Conservation (phyloP, 2,113 vertebrate genomes). For the Callopanchax toddi region DNA sequence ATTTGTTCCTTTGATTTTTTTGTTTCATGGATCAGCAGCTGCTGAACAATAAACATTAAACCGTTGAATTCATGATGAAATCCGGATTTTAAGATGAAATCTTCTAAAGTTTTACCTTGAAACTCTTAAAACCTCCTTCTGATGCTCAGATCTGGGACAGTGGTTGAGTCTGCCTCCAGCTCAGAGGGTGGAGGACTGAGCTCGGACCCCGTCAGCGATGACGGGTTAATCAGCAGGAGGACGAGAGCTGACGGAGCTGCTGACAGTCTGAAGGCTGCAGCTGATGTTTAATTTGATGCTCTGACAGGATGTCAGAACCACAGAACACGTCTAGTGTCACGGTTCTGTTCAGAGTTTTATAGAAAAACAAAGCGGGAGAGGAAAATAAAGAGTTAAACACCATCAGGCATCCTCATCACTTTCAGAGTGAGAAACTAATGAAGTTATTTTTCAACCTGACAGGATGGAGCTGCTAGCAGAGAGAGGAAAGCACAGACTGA, state of each 20-base stretch:
- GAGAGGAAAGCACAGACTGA: too few relatives aligned
- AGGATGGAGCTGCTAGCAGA: not conserved
- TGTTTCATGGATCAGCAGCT: too few relatives aligned
- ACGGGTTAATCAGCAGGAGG: not conserved
- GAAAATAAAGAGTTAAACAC: not conserved
- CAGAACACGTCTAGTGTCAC: not conserved
- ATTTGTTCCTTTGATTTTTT: too few relatives aligned
- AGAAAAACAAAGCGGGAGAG: too few relatives aligned
- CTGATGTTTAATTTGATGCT: not conserved
- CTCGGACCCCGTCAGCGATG: not conserved
- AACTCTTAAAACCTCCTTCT: too few relatives aligned
- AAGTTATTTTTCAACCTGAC: not conserved
- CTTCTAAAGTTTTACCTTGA: too few relatives aligned
- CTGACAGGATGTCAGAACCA: not conserved
- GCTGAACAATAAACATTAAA: too few relatives aligned
- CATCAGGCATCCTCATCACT: not conserved
- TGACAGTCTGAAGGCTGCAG: not conserved
- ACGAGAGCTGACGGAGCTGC: not conserved
- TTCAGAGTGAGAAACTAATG: not conserved
- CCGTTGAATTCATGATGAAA: too few relatives aligned
- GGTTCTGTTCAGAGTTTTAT: not conserved
- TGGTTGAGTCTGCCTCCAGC: conserved; percentile 2
- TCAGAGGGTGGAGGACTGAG: not conserved
- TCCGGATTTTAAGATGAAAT: too few relatives aligned
- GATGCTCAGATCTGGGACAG: too few relatives aligned